Percentiles rank a stretch among this genome's conserved stretches.
These are phyloP conservation scores for Rhea pennata DNA, from an alignment of 2,113 vertebrate species.

Conservation along the genomic window DNA sequence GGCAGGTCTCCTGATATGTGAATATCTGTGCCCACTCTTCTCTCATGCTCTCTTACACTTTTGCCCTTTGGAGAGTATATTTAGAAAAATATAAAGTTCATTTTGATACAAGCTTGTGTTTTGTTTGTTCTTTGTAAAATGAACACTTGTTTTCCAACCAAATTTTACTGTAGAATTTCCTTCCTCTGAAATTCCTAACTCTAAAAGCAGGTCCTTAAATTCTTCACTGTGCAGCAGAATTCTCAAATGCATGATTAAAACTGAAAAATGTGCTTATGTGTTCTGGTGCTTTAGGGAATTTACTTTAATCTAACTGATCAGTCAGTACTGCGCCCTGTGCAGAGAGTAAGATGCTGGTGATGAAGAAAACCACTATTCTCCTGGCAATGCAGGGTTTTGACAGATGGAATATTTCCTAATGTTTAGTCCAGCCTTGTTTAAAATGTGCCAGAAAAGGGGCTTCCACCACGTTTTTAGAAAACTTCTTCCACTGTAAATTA, in stretches of 20 bases:
- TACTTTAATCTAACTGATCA: not conserved
- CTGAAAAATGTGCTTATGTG: not conserved
- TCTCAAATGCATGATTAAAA: not conserved
- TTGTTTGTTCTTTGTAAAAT: not conserved
- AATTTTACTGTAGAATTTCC: not conserved
- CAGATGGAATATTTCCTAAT: conserved; percentile 32
- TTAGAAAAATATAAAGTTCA: not conserved
- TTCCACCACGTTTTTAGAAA: not conserved
- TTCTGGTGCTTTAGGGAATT: not conserved
- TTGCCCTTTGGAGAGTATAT: not conserved
- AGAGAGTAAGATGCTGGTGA: not conserved
- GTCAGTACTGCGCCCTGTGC: not conserved
- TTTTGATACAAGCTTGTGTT: not conserved
- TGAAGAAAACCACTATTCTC: not conserved
- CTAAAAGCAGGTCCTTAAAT: not conserved
- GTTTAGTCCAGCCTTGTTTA: not conserved
- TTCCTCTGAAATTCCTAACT: not conserved
- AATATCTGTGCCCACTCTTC: not conserved
- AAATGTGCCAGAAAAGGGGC: conserved; percentile 19
- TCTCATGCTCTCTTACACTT: not conserved
- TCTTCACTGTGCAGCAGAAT: not conserved
- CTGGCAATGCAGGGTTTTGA: not conserved
- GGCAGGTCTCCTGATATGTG: not conserved
- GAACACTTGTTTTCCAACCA: not conserved
- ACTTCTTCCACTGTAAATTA: conserved; percentile 26